Evolutionary conservation across 1,140 invertebrate genomes (phyloP).

Genomic region (Saccostrea echinata): DNA sequence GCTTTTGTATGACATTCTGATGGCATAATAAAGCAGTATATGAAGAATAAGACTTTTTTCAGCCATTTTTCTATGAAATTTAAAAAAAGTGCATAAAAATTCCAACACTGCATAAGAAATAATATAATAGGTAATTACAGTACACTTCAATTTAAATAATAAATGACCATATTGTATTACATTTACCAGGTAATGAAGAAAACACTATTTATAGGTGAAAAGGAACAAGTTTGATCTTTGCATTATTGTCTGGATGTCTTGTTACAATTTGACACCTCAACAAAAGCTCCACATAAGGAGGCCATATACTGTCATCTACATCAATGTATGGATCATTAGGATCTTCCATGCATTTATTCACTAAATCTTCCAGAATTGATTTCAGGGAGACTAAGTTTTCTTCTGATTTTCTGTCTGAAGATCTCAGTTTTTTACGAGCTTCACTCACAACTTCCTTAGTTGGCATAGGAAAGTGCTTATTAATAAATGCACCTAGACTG

Average conservation of each 20-base stretch:
- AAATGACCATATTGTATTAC: too few species aligned
- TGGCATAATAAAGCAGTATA: too few species aligned
- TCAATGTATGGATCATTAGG: slow-evolving; percentile 67
- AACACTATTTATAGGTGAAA: slow-evolving; percentile 59
- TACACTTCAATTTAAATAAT: too few species aligned
- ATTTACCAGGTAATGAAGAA: not conserved
- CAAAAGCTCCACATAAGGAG: slow-evolving; percentile 68
- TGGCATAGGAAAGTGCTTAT: slow-evolving; percentile 59
- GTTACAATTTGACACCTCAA: slow-evolving; percentile 63
- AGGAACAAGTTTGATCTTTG: slow-evolving; percentile 65
- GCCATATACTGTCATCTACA: slow-evolving; percentile 62
- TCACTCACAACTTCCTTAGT: slow-evolving; percentile 52
- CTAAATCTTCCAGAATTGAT: slow-evolving; percentile 58
- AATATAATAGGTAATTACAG: too few species aligned
- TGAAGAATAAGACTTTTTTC: too few species aligned
- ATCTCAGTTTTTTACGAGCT: slow-evolving; percentile 53
- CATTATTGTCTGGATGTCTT: slow-evolving; percentile 64
- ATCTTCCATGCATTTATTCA: slow-evolving; percentile 67
- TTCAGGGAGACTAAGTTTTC: slow-evolving; percentile 51
- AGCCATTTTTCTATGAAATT: too few species aligned
- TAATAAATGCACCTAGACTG: slow-evolving; percentile 50
- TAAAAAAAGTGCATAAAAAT: too few species aligned
- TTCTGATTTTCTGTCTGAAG: slow-evolving; percentile 46
- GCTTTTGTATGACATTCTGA: too few species aligned
- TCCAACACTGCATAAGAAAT: too few species aligned